phyloP scores from a whole-genome alignment of 2,113 vertebrate species.

The Cathartes aura region DNA sequence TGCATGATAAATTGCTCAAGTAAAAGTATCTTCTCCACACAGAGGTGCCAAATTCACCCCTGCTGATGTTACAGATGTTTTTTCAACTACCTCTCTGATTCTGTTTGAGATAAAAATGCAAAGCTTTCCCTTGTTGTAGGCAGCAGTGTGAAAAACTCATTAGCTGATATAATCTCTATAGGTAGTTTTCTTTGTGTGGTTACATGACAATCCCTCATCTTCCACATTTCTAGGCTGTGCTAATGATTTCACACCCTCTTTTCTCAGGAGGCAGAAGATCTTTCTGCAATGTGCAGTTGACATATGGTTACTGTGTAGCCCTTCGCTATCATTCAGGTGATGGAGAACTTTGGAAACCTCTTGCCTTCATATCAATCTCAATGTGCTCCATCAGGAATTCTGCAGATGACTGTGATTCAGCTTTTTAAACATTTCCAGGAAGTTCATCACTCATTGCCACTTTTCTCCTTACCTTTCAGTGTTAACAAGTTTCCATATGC shows the following conservation, averaged over 20 bases:
- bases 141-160: conserved; percentile 41
- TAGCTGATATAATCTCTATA: conserved; percentile 22
- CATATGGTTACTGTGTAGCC: conserved; percentile 26
- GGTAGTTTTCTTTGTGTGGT: neutral
- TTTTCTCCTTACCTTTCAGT: conserved; percentile 40
- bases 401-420: conserved; percentile 38
- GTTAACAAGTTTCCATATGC: conserved; percentile 51
- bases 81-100: conserved; percentile 15
- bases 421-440: conserved; percentile 40
- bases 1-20: conserved; percentile 56
- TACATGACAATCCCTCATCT: neutral
- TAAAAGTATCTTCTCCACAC: conserved; percentile 42
- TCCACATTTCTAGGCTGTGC: neutral
- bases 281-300: neutral
- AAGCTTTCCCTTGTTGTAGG: conserved; percentile 7
- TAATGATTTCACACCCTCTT: conserved; percentile 11
- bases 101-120: conserved; percentile 29
- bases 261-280: conserved; percentile 14
- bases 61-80: conserved; percentile 68
- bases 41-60: conserved; percentile 37
- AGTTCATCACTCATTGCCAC: conserved; percentile 55
- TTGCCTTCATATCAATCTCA: conserved; percentile 31
- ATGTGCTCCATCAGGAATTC: conserved; percentile 33
- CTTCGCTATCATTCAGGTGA: conserved; percentile 13
- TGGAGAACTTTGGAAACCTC: conserved; percentile 33